phyloP scores from a whole-genome alignment of 2,113 vertebrate species.

The Ptilorrhoa leucosticta region DNA sequence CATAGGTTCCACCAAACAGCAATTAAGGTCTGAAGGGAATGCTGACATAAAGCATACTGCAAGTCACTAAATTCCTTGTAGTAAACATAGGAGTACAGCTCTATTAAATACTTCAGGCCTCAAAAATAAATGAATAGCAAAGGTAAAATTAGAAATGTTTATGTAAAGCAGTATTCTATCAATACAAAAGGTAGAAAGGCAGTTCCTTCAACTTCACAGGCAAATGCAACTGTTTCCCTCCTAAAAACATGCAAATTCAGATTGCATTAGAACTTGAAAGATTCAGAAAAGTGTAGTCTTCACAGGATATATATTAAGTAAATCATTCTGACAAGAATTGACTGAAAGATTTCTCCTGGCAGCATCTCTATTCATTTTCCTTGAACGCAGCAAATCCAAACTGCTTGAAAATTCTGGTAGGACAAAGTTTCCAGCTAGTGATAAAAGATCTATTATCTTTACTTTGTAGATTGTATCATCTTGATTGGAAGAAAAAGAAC shows the following conservation, averaged over 20 bases:
- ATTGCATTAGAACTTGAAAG: not conserved
- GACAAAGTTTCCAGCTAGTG: not conserved
- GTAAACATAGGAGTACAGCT: not conserved
- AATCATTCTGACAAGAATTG: not conserved
- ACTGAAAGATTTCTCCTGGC: not conserved
- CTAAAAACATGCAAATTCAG: not conserved
- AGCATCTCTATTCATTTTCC: not conserved
- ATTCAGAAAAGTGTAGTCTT: not conserved
- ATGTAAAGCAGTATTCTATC: not conserved
- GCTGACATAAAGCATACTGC: not conserved
- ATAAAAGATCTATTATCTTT: not conserved
- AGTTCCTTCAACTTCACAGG: not conserved
- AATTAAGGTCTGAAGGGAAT: not conserved
- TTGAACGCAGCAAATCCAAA: not conserved
- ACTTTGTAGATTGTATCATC: not conserved
- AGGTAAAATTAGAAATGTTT: not conserved
- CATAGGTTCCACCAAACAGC: not conserved
- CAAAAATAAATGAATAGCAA: not conserved
- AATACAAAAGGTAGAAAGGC: not conserved
- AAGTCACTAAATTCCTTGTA: not conserved
- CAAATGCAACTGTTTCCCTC: not conserved
- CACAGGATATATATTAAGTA: not conserved
- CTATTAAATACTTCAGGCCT: not conserved
- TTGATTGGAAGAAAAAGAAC: not conserved
- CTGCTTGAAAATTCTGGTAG: not conserved